Conservation (phyloP, 37 sponge, comb jelly and placozoan species). For the Cliona cf. orientalis region DNA sequence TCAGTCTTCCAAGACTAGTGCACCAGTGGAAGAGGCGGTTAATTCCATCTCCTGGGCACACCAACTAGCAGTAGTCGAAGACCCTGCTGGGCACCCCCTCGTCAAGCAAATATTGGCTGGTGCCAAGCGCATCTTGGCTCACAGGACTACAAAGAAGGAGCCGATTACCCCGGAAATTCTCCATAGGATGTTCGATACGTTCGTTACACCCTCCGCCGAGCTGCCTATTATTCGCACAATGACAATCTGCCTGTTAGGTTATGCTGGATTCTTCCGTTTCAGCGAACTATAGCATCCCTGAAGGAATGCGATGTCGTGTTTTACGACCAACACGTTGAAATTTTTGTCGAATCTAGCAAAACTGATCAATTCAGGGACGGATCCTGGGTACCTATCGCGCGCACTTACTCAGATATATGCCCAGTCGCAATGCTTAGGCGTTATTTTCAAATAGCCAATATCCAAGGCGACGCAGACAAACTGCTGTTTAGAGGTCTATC, state of each 20-base stretch:
- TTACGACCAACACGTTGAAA: neutral
- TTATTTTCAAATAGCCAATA: neutral
- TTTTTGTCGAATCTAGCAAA: neutral
- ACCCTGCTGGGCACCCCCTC: neutral
- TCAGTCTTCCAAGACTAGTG: conserved; percentile 9
- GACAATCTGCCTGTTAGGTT: conserved; percentile 5
- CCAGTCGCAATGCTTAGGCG: neutral
- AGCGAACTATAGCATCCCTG: neutral
- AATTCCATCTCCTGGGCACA: neutral
- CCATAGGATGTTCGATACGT: neutral
- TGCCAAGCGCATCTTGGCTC: conserved; percentile 7
- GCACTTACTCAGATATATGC: neutral
- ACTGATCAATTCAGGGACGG: conserved; percentile 11
- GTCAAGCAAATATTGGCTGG: neutral
- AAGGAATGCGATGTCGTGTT: neutral
- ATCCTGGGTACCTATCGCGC: conserved; percentile 4
- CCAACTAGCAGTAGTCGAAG: neutral
- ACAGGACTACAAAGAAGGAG: conserved; percentile 7
- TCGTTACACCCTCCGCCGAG: neutral
- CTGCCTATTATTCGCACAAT: neutral
- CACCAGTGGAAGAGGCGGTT: conserved; percentile 25
- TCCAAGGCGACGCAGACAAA: neutral
- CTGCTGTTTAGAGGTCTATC: neutral
- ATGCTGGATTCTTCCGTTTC: conserved; percentile 10
- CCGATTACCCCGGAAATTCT: neutral